Evolutionary conservation across 2,888 invertebrate species (phyloP), one percentile per base, ranked within the genome.

Genomic region (Microchrysa polita): DNA sequence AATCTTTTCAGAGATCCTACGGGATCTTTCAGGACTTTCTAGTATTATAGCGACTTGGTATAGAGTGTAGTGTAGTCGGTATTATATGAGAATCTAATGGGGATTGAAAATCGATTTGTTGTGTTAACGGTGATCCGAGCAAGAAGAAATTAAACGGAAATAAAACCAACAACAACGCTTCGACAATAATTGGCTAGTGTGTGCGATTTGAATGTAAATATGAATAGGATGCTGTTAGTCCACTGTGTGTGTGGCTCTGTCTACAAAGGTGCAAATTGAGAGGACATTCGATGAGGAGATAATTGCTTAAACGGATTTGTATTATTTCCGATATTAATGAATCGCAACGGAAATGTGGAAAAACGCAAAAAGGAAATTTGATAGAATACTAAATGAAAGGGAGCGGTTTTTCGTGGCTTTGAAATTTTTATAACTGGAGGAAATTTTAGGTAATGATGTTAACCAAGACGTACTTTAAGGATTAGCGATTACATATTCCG

Each of bases 101-200:
- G n/a, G 48, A 48, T 48, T 48, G 48, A 48, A 48, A 48, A 48
- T 48, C 48, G 48, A 48, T 48, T 48, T 48, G 16, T 48, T 48
- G 48, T 12, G 48, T 48, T 48, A 42, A 48, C 14, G 48, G 2
- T n/a, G 48, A n/a, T 12, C 16, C 48, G 48, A 48, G 48, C 4
- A 48, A 48, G 12, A n/a, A 48, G 48, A 48, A 48, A 48, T 48
- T 48, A 48, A 48, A 48, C 16, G 48, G 16, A 48, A 48, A 48
- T n/a, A 42, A 12, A 42, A 48, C 48, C 4, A 48, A 48, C 27
- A 34, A 34, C 27, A 34, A 34, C 27, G 48, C 48, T 48, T n/a
- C 16, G 14, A n/a, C 16, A 48, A 48, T 48, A 48, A 48, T 48
- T 48, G 48, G 48, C 48, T 48, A 34, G 27, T 48, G 48, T 48